Evolutionary conservation across 2,888 invertebrate genomes (phyloP).

Genomic region (Aleiodes leptofemur): DNA sequence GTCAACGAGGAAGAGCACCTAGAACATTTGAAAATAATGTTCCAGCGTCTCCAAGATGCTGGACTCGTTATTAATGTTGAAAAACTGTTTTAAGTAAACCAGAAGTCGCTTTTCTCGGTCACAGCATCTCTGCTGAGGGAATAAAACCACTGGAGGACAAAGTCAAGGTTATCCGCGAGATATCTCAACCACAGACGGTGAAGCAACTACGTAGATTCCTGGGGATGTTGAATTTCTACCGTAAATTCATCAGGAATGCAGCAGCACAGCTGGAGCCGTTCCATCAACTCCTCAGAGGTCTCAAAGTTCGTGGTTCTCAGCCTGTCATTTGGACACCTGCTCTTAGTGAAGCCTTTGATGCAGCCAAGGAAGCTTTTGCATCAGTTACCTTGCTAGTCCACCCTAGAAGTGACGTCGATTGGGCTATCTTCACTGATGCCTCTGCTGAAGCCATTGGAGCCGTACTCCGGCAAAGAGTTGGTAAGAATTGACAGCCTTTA

Average conservation of each 20-base stretch:
- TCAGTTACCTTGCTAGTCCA: slow-evolving; percentile 28
- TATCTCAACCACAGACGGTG: slow-evolving; percentile 40
- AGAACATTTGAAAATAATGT: slow-evolving; percentile 49
- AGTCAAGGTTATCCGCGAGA: slow-evolving; percentile 46
- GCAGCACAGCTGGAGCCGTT: slow-evolving; percentile 42
- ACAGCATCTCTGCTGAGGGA: slow-evolving; percentile 42
- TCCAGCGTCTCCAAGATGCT: slow-evolving; percentile 49
- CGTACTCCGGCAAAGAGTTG: background rate
- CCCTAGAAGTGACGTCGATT: background rate
- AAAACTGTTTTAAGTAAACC: slow-evolving; percentile 50
- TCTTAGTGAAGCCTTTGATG: slow-evolving; percentile 23
- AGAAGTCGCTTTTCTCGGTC: slow-evolving; percentile 50
- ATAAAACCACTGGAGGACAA: slow-evolving; percentile 47
- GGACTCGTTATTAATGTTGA: slow-evolving; percentile 57
- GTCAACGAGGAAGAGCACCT: slow-evolving; percentile 42
- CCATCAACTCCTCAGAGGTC: slow-evolving; percentile 19
- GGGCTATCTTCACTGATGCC: slow-evolving; percentile 35
- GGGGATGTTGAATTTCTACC: slow-evolving; percentile 56
- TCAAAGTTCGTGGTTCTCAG: slow-evolving; percentile 45
- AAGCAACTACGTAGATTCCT: slow-evolving; percentile 53
- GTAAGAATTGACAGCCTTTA: background rate
- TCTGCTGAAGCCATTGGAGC: slow-evolving; percentile 34
- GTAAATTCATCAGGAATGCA: slow-evolving; percentile 51
- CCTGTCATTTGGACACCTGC: slow-evolving; percentile 47
- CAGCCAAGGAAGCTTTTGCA: slow-evolving; percentile 12